Evolutionary conservation across 2,113 vertebrate species (phyloP).

Genomic region (Lophotis ruficrista): DNA sequence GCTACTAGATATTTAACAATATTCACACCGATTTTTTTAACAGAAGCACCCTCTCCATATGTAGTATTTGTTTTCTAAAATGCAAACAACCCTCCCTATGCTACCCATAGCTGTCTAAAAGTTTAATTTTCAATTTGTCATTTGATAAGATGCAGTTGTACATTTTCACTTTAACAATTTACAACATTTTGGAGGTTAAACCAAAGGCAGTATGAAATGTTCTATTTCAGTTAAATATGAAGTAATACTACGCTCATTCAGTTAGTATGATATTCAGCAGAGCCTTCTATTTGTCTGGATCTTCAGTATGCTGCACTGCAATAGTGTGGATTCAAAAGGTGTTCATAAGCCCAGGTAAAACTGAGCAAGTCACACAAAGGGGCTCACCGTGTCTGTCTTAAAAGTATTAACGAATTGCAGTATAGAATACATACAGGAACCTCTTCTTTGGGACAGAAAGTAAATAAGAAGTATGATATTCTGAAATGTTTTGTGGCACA

Average conservation of each 20-base stretch:
- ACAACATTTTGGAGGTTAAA: background rate
- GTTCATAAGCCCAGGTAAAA: background rate
- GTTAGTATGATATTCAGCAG: background rate
- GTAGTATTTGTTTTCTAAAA: background rate
- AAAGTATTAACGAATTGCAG: background rate
- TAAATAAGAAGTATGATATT: background rate
- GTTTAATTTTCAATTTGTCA: background rate
- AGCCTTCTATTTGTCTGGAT: background rate
- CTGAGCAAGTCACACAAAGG: background rate
- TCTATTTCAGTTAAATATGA: background rate
- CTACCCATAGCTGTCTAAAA: background rate
- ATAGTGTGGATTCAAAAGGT: background rate
- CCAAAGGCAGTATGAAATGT: background rate
- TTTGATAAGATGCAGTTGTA: background rate
- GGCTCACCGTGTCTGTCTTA: background rate
- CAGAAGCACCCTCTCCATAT: background rate
- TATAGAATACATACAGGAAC: background rate
- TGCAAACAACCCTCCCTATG: background rate
- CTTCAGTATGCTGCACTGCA: background rate
- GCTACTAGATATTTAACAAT: background rate
- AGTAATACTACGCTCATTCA: background rate
- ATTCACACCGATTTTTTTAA: background rate
- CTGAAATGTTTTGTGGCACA: background rate
- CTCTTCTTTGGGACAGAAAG: background rate
- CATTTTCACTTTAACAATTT: background rate